Evolutionary conservation across 23 tunicate species (phyloP).

Genomic region (Oikopleura vanhoeffeni): DNA sequence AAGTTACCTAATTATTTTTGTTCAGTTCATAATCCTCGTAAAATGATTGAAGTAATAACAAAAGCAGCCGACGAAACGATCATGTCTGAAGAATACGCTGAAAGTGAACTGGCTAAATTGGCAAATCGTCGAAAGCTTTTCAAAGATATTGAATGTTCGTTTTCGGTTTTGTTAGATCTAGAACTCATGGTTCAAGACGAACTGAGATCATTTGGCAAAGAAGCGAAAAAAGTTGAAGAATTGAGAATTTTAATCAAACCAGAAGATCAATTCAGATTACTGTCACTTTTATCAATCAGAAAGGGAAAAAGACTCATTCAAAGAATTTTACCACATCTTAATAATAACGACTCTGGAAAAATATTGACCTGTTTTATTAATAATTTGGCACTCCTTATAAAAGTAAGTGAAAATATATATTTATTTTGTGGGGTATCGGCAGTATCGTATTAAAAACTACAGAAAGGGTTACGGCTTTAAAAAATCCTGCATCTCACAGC

Average conservation of each 20-base stretch:
- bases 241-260: neutral
- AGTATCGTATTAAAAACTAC: no score
- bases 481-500: no score
- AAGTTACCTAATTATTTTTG: no score
- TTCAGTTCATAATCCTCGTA: neutral
- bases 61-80: neutral
- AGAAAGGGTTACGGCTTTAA: no score
- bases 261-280: neutral
- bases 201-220: neutral
- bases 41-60: neutral
- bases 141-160: neutral
- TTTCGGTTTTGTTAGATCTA: neutral
- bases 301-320: neutral
- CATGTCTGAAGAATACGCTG: neutral
- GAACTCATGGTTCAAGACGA: neutral
- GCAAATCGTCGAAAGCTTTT: neutral
- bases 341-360: neutral
- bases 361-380: neutral
- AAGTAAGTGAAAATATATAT: no score
- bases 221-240: neutral
- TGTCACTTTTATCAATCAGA: neutral
- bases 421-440: no score
- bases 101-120: neutral
- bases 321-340: neutral
- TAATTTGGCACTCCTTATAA: neutral